Conservation (phyloP, 2,797 vertebrate genomes). For the Chromis chromis region DNA sequence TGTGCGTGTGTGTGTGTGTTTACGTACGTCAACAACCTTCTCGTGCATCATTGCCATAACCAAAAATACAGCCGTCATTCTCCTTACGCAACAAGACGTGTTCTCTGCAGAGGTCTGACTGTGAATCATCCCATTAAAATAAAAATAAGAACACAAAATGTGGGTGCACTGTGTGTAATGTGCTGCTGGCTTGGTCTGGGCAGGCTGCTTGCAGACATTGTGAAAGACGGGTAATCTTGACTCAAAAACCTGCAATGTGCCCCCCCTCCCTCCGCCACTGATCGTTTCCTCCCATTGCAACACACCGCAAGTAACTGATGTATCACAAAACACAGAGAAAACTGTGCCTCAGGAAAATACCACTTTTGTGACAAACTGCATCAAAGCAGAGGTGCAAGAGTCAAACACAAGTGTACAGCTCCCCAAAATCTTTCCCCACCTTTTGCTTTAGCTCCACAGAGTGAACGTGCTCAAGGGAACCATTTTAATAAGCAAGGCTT, state of each 20-base stretch:
- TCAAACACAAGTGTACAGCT: too few relatives aligned
- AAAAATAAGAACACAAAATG: slow-evolving; percentile 4
- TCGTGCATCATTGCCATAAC: not conserved
- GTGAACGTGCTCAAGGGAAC: not conserved
- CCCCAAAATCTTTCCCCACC: too few relatives aligned
- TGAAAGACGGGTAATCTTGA: not conserved
- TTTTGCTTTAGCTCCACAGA: not conserved
- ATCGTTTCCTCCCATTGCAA: not conserved
- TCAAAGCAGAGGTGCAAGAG: too few relatives aligned
- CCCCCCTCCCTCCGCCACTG: not conserved
- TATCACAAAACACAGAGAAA: not conserved
- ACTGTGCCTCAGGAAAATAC: too few relatives aligned
- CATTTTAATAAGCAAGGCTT: slow-evolving; percentile 11
- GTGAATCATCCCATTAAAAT: slow-evolving; percentile 11
- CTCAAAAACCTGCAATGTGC: not conserved
- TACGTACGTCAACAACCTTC: not conserved
- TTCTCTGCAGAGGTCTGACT: slow-evolving; percentile 6
- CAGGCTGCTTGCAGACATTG: not conserved
- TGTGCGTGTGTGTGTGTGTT: not conserved
- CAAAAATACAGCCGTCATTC: slow-evolving; percentile 1
- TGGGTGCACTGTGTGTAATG: not conserved
- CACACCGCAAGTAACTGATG: not conserved
- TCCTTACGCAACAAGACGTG: not conserved
- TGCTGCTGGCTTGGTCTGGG: not conserved
- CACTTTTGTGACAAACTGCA: too few relatives aligned